These are phyloP conservation scores for Spodoptera picta DNA, from an alignment of 2,888 invertebrate species.

Conservation along the genomic window DNA sequence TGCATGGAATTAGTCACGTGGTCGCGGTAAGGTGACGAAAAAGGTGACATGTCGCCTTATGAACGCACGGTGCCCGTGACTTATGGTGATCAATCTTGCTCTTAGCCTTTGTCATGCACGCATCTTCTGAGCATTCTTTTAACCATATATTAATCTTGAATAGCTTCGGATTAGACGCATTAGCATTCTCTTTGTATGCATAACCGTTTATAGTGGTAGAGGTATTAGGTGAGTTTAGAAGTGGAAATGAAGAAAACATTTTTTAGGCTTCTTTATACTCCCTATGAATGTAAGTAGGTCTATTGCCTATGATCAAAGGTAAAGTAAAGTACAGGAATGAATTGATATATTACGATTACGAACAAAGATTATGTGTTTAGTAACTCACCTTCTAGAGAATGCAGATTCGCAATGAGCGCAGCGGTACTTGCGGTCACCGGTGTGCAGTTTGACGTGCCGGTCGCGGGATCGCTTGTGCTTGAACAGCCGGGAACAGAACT, in stretches of 20 bases:
- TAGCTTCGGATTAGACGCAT: conserved; percentile 70
- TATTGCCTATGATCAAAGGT: no score
- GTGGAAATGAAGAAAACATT: neutral
- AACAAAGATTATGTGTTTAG: neutral
- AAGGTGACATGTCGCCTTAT: conserved; percentile 84
- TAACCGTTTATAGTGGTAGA: conserved; percentile 18
- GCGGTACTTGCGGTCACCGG: conserved; percentile 96
- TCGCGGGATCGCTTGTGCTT: conserved; percentile 98
- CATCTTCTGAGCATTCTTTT: conserved; percentile 74
- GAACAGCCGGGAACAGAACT: conserved; percentile 96
- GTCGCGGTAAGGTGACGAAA: conserved; percentile 86
- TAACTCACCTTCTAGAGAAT: conserved; percentile 94
- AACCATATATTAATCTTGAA: conserved; percentile 64
- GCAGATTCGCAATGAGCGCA: conserved; percentile 97
- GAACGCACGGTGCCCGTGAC: conserved; percentile 69
- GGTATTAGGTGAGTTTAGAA: conserved; percentile 17
- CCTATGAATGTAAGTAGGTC: no score
- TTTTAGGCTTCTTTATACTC: no score
- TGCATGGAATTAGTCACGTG: conserved; percentile 87
- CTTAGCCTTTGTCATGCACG: conserved; percentile 75
- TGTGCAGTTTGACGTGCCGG: conserved; percentile 97
- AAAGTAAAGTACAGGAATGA: no score
- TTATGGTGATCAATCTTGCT: conserved; percentile 82
- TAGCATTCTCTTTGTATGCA: conserved; percentile 65
- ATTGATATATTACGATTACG: no score